These are phyloP conservation scores for Watsonalla cultraria DNA, from an alignment of 2,888 invertebrate genomes.

Conservation along the genomic window DNA sequence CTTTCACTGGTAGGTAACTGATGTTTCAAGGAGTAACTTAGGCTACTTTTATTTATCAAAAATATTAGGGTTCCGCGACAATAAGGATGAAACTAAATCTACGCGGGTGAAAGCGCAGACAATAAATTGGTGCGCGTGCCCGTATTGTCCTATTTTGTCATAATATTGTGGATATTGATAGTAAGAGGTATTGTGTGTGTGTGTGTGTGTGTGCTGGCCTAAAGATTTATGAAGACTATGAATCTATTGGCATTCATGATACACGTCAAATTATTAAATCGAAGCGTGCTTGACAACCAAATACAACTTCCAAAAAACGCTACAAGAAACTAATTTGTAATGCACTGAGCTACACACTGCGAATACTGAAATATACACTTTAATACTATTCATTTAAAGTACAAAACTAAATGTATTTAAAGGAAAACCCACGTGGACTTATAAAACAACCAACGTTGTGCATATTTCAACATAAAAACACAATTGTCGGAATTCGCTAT, in stretches of 20 bases:
- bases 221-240: no score
- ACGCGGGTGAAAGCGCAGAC: no score
- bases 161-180: no score
- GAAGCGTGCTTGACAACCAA: neutral
- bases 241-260: neutral
- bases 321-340: neutral
- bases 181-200: no score
- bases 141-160: no score
- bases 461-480: conserved; percentile 1
- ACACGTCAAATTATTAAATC: neutral
- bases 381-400: neutral
- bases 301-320: neutral
- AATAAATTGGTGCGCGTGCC: no score
- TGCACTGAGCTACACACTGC: neutral
- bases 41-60: no score
- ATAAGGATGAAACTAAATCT: no score
- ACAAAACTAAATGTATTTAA: neutral
- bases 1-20: no score
- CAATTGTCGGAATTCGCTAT: conserved; percentile 2
- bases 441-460: neutral
- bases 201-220: no score
- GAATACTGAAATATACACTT: neutral
- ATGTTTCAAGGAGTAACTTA: no score
- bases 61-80: no score
- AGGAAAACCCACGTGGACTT: neutral